Evolutionary conservation across 2,113 vertebrate species (phyloP).

Genomic region (Nesospiza acunhae): DNA sequence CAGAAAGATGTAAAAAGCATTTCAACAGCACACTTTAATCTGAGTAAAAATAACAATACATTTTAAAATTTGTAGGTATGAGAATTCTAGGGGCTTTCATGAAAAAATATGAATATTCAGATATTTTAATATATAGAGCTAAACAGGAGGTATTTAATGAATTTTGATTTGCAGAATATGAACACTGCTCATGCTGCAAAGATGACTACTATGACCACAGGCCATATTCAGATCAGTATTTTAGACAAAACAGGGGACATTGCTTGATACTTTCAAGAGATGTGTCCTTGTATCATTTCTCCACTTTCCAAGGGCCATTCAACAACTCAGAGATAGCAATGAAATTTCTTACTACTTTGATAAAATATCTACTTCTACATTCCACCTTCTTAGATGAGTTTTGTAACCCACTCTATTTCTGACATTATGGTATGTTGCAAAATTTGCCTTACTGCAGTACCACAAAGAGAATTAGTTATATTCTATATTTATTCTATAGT

Average conservation of each 20-base stretch:
- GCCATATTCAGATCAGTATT: neutral
- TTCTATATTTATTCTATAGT: too few species aligned
- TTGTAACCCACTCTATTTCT: neutral
- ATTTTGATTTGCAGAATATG: neutral
- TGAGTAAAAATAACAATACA: neutral
- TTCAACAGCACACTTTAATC: neutral
- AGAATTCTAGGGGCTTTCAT: neutral
- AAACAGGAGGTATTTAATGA: neutral
- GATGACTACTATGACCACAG: neutral
- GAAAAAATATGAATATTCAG: neutral
- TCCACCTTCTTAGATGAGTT: neutral
- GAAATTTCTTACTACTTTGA: neutral
- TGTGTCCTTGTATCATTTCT: neutral
- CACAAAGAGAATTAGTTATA: neutral
- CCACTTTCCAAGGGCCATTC: neutral
- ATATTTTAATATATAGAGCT: neutral
- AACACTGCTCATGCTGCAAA: neutral
- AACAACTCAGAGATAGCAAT: neutral
- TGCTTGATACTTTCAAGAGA: neutral
- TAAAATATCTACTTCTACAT: neutral
- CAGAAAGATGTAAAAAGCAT: neutral
- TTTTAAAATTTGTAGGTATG: neutral
- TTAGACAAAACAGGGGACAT: neutral
- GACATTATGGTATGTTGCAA: fast-evolving
- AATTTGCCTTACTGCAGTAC: neutral